These are phyloP conservation scores for Hydriomena furcata DNA, from an alignment of 2,888 invertebrate genomes.

Conservation along the genomic window DNA sequence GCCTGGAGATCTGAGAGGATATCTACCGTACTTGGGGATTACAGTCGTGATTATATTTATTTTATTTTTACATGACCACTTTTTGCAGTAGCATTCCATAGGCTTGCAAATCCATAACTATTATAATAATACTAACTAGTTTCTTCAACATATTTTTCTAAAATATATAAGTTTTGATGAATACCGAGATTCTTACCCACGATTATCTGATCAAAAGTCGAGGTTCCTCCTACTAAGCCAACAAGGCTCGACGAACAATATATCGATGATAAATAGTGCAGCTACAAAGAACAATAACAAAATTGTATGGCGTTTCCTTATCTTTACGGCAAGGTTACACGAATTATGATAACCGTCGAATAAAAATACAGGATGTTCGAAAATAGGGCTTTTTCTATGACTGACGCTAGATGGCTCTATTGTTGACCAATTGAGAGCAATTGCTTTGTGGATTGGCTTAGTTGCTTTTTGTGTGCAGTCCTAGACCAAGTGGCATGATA, in stretches of 20 bases:
- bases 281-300: conserved; percentile 51
- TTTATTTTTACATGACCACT: too few relatives aligned
- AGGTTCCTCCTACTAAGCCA: too few relatives aligned
- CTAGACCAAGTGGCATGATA: conserved; percentile 20
- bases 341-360: conserved; percentile 68
- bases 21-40: too few relatives aligned
- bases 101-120: too few relatives aligned
- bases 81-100: too few relatives aligned
- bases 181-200: too few relatives aligned
- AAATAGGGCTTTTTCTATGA: conserved; percentile 13
- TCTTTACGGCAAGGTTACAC: conserved; percentile 70
- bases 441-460: conserved; percentile 18
- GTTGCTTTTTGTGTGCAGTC: conserved; percentile 22
- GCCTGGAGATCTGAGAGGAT: too few relatives aligned
- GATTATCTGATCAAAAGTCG: too few relatives aligned
- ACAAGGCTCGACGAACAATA: background rate
- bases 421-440: conserved; percentile 24
- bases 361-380: conserved; percentile 67
- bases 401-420: conserved; percentile 8
- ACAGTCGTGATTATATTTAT: too few relatives aligned
- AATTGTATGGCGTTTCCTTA: conserved; percentile 52
- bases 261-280: conserved; percentile 48
- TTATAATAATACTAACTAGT: too few relatives aligned
- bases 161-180: too few relatives aligned
- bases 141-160: too few relatives aligned